Conservation (phyloP, 2,797 vertebrate species). For the Alcedo quadribrachys region DNA sequence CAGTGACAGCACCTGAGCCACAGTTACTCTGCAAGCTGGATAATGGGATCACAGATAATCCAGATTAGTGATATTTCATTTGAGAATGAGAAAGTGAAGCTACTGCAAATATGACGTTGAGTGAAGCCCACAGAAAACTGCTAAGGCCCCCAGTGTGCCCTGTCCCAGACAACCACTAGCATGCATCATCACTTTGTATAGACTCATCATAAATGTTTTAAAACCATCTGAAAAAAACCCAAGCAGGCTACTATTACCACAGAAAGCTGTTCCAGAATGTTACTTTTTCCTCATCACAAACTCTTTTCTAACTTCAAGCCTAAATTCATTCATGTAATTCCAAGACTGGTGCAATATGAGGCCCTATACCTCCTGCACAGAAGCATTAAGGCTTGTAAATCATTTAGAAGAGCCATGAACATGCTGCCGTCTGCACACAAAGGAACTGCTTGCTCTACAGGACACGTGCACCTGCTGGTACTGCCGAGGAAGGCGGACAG, state of each 20-base stretch:
- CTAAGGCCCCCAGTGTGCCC: neutral
- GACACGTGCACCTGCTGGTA: rapidly evolving
- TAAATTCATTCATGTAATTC: neutral
- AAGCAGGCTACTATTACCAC: neutral
- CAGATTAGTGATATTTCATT: neutral
- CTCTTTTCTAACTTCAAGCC: neutral
- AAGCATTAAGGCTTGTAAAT: neutral
- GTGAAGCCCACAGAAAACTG: neutral
- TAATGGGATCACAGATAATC: neutral
- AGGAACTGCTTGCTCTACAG: neutral
- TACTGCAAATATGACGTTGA: neutral
- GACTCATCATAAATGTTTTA: neutral
- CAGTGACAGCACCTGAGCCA: neutral
- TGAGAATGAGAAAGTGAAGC: neutral
- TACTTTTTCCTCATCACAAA: neutral
- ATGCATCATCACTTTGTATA: neutral
- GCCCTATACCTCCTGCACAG: neutral
- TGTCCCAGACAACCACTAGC: neutral
- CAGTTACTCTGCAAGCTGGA: rapidly evolving
- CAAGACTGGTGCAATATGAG: neutral
- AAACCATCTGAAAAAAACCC: neutral
- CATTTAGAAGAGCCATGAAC: neutral
- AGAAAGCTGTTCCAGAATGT: neutral
- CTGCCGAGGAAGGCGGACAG: neutral
- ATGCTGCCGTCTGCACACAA: neutral